Base-by-base conservation (phyloP, 2,113 vertebrate genomes). In the Psettodes erumei region DNA sequence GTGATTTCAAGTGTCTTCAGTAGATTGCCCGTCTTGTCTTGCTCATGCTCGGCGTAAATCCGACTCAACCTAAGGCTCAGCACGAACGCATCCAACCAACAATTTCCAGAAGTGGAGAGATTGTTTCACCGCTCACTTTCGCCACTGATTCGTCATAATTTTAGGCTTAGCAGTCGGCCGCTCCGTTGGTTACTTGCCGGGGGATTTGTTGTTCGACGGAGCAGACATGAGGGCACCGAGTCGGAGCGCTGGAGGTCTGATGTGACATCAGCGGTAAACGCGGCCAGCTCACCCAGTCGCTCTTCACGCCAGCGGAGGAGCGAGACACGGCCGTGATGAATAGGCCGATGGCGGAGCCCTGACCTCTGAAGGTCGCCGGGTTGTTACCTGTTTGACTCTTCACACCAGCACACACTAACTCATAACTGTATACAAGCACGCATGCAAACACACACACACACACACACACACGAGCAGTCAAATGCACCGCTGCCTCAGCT, bases 301-400 rank as follows among this genome's bases (percentile, higher is more conserved):
- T 67, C 72, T 61, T 70, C 48, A 21, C 30, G 59, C 75, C 77
- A 51, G 80, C 63, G 42, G 55, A 75, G 71, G 75, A 82, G 70
- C 66, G 43, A 77, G 75, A 81, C 78, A 21, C 42, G 18, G 70
- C 68, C 33, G 45, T 87, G 88, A 90, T 90, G 85, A 84, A 89
- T 88, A 68, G 87, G 68, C 69, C 64, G 53, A 68, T 33, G 33
- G 54, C 35, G 73, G 8, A 73, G 83, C 82, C 73, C 59, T 86
- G 85, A 86, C 89, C 89, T 76, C 88, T 69, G 74, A 90, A 88
- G 88, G 89, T 86, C 76, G 35, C 64, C 65, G 16, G 83, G 86
- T 86, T 85, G 75, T 82, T 86, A 79, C 81, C 84, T 82, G 81
- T 85, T 79, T 84, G 73, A 80, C 77, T 65, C 25, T 78, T 66